Percentiles rank a stretch among this genome's conserved stretches.
Evolutionary conservation across 2,113 vertebrate genomes (phyloP).

Genomic region (Anser brachyrhynchus): DNA sequence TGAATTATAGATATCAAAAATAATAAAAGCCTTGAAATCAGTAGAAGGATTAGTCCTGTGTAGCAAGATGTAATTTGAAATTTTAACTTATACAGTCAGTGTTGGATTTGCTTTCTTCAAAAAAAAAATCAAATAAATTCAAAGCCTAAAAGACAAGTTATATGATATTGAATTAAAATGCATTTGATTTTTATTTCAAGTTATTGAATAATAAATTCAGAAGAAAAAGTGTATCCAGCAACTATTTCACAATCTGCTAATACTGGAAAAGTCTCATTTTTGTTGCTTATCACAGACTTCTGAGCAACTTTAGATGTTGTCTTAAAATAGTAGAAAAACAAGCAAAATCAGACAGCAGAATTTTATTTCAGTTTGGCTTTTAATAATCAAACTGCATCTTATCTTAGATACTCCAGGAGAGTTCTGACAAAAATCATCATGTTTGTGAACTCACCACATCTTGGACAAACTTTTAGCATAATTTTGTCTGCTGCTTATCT

Average conservation of each 20-base stretch:
- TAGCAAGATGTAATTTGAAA: background rate
- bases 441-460: background rate
- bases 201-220: background rate
- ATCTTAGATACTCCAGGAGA: background rate
- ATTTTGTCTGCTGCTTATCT: background rate
- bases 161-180: background rate
- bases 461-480: background rate
- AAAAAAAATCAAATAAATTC: background rate
- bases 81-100: background rate
- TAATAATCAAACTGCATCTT: background rate
- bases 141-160: background rate
- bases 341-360: background rate
- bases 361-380: background rate
- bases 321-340: background rate
- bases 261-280: too few relatives aligned
- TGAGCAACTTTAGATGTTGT: background rate
- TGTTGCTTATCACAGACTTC: too few relatives aligned
- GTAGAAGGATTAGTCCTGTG: background rate
- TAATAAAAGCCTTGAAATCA: background rate
- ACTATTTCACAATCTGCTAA: background rate
- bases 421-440: background rate
- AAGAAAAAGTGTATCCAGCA: background rate
- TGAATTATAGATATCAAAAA: constrained; percentile 5
- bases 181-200: background rate
- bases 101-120: background rate